phyloP scores from a whole-genome alignment of 2,797 vertebrate genomes.

The Gambusia yucatana region DNA sequence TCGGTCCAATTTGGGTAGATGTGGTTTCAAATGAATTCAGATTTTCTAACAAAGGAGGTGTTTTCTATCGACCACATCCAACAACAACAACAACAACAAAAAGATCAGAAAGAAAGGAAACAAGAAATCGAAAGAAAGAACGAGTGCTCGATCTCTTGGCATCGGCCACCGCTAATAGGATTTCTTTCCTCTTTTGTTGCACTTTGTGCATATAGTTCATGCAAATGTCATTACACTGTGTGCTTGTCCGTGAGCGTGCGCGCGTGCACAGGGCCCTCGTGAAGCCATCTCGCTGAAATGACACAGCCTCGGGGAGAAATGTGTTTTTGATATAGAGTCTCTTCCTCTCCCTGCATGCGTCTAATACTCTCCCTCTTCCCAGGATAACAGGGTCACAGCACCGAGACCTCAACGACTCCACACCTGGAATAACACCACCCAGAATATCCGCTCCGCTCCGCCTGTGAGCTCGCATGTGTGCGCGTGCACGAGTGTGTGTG shows the following conservation, averaged over 20 bases:
- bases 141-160: neutral
- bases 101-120: neutral
- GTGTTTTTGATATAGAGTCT: conserved; percentile 80
- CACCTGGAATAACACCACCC: conserved; percentile 84
- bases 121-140: neutral
- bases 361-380: conserved; percentile 80
- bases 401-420: conserved; percentile 80
- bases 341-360: conserved; percentile 79
- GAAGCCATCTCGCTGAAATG: conserved; percentile 59
- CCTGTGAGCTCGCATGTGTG: conserved; percentile 42
- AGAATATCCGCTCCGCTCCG: conserved; percentile 73
- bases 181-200: neutral
- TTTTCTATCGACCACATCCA: neutral
- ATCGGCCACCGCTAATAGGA: neutral
- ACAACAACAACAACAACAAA: neutral
- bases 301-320: conserved; percentile 74
- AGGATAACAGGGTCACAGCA: conserved; percentile 82
- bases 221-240: neutral
- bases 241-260: conserved; percentile 13
- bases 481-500: neutral
- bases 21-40: neutral
- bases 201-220: neutral
- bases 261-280: conserved; percentile 18
- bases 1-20: neutral
- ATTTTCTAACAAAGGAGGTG: neutral